Conservation (phyloP, 2,888 invertebrate species). For the Phortica okadai region DNA sequence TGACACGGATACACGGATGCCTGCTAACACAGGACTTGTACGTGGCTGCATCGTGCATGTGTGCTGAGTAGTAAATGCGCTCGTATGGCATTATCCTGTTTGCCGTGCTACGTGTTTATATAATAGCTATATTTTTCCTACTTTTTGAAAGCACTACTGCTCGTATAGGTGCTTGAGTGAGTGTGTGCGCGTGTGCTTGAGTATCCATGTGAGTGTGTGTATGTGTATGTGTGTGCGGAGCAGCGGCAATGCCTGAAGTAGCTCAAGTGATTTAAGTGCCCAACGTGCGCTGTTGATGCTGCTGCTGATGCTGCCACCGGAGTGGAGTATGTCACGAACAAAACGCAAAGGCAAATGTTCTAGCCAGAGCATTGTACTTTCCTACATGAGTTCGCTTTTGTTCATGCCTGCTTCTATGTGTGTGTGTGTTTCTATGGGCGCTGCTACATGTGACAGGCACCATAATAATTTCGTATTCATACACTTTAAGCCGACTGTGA, state of each 20-base stretch:
- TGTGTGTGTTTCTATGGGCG: not conserved
- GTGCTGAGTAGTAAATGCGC: slow-evolving; percentile 16
- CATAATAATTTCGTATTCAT: not conserved
- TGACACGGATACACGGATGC: not conserved
- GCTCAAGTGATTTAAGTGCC: slow-evolving; percentile 42
- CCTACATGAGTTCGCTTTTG: slow-evolving; percentile 23
- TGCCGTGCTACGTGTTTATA: slow-evolving; percentile 43
- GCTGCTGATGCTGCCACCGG: slow-evolving; percentile 29
- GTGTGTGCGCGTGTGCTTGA: not conserved
- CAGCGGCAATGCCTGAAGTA: slow-evolving; percentile 20
- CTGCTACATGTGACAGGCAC: not conserved
- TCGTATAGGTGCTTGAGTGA: slow-evolving; percentile 4
- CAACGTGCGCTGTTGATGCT: slow-evolving; percentile 28
- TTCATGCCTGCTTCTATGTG: not conserved
- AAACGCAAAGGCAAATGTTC: slow-evolving; percentile 40
- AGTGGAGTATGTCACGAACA: slow-evolving; percentile 71
- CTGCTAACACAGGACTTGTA: not conserved
- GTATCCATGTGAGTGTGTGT: not conserved
- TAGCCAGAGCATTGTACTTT: slow-evolving; percentile 65
- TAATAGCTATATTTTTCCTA: slow-evolving; percentile 24
- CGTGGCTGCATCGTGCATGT: not conserved
- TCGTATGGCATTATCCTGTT: slow-evolving; percentile 54
- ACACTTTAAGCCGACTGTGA: not conserved
- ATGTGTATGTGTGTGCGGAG: slow-evolving; percentile 18
- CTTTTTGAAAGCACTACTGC: slow-evolving; percentile 1